Evolutionary conservation across 2,113 vertebrate species (phyloP).

Genomic region (Tenebrosternarchus preto): DNA sequence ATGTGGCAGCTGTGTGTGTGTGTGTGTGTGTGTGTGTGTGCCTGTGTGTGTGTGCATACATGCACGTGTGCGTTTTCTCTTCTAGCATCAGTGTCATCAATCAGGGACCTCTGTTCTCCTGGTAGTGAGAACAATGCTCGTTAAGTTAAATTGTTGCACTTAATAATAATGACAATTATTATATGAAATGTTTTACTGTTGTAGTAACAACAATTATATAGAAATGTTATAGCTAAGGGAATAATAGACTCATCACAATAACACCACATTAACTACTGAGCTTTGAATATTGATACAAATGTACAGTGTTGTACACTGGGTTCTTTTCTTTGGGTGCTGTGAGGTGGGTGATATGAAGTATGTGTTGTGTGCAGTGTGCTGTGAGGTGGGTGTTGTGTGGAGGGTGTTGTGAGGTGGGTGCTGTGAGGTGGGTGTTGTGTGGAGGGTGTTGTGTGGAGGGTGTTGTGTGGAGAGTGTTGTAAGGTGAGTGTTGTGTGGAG

Average conservation of each 20-base stretch:
- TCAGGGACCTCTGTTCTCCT: not conserved
- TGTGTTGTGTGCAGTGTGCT: no score
- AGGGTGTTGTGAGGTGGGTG: no score
- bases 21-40: conserved; percentile 26
- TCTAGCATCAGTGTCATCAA: conserved; percentile 1
- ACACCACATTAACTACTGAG: conserved; percentile 15
- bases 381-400: no score
- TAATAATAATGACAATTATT: not conserved
- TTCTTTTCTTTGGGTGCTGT: no score
- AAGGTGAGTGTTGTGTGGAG: no score
- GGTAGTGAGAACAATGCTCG: not conserved
- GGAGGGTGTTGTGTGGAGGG: no score
- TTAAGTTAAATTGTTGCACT: not conserved
- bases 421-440: no score
- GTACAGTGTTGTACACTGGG: no score
- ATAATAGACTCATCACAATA: conserved; percentile 22
- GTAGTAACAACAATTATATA: conserved; percentile 9
- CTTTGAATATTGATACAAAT: conserved; percentile 1
- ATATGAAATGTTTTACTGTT: not conserved
- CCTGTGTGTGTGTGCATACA: conserved; percentile 9
- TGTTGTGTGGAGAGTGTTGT: no score
- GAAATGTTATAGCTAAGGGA: not conserved
- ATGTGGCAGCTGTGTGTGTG: conserved; percentile 23
- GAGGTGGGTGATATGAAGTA: no score
- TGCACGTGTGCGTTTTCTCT: not conserved